A percentile compares a stretch with the other conserved stretches of the same genome.
phyloP scores from a whole-genome alignment of 2,113 vertebrate species.

The Narcine bancroftii region DNA sequence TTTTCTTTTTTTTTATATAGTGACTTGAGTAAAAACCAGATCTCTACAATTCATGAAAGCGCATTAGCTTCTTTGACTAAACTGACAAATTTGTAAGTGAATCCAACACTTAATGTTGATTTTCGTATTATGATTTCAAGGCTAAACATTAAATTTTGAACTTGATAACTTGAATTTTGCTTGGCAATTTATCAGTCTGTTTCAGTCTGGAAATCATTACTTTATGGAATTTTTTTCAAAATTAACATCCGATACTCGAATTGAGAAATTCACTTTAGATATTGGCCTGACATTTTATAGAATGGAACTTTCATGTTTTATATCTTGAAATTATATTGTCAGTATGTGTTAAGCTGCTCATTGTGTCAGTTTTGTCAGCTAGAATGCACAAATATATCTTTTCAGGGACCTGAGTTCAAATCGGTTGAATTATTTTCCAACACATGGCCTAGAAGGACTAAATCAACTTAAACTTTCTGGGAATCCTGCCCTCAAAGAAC shows the following conservation, averaged over 20 bases:
- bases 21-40: constrained; percentile 86
- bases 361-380: neutral
- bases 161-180: neutral
- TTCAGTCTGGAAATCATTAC: neutral
- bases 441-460: constrained; percentile 67
- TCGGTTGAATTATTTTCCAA: constrained; percentile 67
- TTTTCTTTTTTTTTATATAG: constrained; percentile 57
- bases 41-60: constrained; percentile 72
- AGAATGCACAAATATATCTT: neutral
- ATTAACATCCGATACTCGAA: neutral
- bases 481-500: constrained; percentile 75
- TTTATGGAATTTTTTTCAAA: neutral
- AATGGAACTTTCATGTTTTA: constrained; percentile 33
- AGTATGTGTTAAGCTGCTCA: neutral
- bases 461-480: constrained; percentile 87
- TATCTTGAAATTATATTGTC: neutral
- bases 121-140: neutral
- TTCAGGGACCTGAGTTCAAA: constrained; percentile 86
- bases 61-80: constrained; percentile 71
- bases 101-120: neutral
- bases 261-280: neutral
- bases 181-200: neutral
- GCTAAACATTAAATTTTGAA: neutral
- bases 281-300: neutral
- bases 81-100: constrained; percentile 86